Conservation (phyloP, 1,140 invertebrate genomes). For the Trypoxylus dichotomus region DNA sequence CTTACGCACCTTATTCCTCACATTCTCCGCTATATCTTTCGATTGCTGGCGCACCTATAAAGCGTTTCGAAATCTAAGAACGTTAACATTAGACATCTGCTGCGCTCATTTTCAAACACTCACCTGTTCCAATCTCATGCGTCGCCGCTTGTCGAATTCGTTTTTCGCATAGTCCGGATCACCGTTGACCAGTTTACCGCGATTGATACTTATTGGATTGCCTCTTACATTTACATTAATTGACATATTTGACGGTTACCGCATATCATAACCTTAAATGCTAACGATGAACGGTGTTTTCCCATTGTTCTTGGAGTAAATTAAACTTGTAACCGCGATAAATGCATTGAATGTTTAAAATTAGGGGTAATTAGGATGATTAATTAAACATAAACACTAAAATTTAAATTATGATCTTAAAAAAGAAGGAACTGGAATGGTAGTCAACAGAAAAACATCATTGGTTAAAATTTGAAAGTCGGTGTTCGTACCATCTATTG, state of each 20-base stretch:
- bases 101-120: conserved; percentile 25
- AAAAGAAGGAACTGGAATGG: neutral
- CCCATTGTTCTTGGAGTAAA: neutral
- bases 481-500: neutral
- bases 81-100: conserved; percentile 22
- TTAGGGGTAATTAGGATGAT: neutral
- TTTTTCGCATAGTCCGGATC: conserved; percentile 55
- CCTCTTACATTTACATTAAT: conserved; percentile 59
- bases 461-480: neutral
- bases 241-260: conserved; percentile 52
- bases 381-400: too few relatives aligned
- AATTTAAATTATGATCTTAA: neutral
- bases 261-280: conserved; percentile 27
- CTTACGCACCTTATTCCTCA: conserved; percentile 55
- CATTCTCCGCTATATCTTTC: conserved; percentile 56
- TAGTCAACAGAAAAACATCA: neutral
- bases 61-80: neutral
- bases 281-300: neutral
- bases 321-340: neutral
- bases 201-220: conserved; percentile 55
- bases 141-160: conserved; percentile 57
- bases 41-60: conserved; percentile 59
- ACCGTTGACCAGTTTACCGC: conserved; percentile 54
- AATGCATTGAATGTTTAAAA: neutral
- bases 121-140: conserved; percentile 60